phyloP scores from a whole-genome alignment of 2,113 vertebrate genomes.

The Muscicapa adusta region DNA sequence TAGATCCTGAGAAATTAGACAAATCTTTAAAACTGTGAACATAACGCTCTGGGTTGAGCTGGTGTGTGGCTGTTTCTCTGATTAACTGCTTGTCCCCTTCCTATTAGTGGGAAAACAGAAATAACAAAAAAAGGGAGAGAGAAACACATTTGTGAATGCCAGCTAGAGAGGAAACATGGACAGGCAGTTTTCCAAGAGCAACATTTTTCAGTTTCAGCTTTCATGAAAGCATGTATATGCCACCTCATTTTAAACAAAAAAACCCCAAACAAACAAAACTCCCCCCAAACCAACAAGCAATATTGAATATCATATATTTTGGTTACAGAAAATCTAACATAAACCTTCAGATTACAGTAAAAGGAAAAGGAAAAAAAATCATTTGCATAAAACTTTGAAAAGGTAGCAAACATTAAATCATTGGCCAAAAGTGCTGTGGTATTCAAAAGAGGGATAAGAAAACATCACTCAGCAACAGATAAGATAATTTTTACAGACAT shows the following conservation, averaged over 20 bases:
- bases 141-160: constrained; percentile 26
- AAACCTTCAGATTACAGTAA: background rate
- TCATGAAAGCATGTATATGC: background rate
- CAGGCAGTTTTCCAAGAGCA: constrained; percentile 10
- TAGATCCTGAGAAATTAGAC: constrained; percentile 92
- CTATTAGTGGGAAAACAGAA: constrained; percentile 69
- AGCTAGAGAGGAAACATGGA: background rate
- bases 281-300: background rate
- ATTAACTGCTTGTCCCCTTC: constrained; percentile 88
- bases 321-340: background rate
- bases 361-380: background rate
- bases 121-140: constrained; percentile 30
- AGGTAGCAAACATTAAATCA: background rate
- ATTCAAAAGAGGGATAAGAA: background rate
- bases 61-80: constrained; percentile 86
- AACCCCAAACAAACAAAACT: background rate
- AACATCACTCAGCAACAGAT: background rate
- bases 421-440: background rate
- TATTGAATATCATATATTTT: background rate
- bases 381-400: background rate
- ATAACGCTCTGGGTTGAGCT: constrained; percentile 85
- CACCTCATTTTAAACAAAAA: background rate
- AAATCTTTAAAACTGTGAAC: constrained; percentile 89
- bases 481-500: background rate
- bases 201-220: background rate